These are phyloP conservation scores for Nephrotoma appendiculata DNA, from an alignment of 2,888 invertebrate genomes.

Conservation along the genomic window DNA sequence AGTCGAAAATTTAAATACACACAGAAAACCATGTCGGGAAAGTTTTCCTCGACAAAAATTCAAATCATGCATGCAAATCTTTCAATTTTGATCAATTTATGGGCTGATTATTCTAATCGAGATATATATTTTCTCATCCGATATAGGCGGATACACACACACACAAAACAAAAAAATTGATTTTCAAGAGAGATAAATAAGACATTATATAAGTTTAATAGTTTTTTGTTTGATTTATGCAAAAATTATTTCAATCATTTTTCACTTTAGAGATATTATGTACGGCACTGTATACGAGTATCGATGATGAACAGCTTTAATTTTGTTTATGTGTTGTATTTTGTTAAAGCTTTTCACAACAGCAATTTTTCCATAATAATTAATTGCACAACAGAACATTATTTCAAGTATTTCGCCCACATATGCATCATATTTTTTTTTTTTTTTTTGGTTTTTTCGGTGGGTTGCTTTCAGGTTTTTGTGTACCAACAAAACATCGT, in stretches of 20 bases:
- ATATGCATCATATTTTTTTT: not conserved
- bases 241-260: not conserved
- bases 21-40: not conserved
- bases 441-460: too few relatives aligned
- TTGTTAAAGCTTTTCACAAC: not conserved
- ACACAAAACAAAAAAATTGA: not conserved
- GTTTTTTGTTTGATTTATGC: not conserved
- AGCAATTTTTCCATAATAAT: not conserved
- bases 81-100: not conserved
- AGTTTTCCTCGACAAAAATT: not conserved
- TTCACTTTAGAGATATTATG: not conserved
- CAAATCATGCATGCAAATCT: not conserved
- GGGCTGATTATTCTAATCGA: not conserved
- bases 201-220: not conserved
- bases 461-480: too few relatives aligned
- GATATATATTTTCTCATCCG: not conserved
- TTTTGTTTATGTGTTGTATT: not conserved
- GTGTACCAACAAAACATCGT: too few relatives aligned
- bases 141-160: not conserved
- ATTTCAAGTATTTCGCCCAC: not conserved
- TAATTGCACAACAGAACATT: not conserved
- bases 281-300: not conserved
- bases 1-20: not conserved
- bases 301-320: not conserved
- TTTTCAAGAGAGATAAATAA: not conserved